Base-by-base conservation (phyloP, 2,888 invertebrate species). In the Agriopis marginaria region DNA sequence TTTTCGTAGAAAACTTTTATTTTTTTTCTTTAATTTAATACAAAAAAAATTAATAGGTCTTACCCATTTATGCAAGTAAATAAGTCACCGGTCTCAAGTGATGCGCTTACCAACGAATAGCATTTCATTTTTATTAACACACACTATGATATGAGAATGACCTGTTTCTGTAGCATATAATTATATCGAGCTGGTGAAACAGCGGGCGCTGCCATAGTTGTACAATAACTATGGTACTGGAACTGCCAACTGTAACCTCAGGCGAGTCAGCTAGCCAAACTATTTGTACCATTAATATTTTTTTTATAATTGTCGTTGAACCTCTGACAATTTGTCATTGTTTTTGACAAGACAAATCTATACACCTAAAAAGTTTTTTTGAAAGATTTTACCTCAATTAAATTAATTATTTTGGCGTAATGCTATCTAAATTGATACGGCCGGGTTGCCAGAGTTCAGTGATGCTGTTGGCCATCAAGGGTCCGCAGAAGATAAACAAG, bases 371-470 rank as follows among this genome's bases (percentile, higher is more conserved):
- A 39, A 14, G 11, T 17, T 45, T 32, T n/a, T 45, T 45, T 7
- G 32, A 23, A 58, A 8, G 45, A 44, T 23, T 45, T 23, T 23
- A 14, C 23, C n/a, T 11, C n/a, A 6, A 32, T 23, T 62, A 44
- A 49, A n/a, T 62, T 45, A 49, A 51, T 47, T 59, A 11, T 50
- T 62, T 67, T 66, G 49, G 54, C 9, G 71, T 72, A 75, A 86
- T 88, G 88, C 61, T 88, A 59, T 87, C 85, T 53, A 89, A 88
- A 81, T 82, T 89, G 9, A 51, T 86, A 42, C 80, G 64, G 61
- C 63, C 70, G 40, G 47, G 60, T 63, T 63, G 63, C 17, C 65
- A 69, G 0, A 54, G 23, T 40, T 32, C 61, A 10, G 50, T 67
- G 10, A 51, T 66, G 42, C 60, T 81, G 45, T 63, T 81, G 53